Percentiles rank a stretch among this genome's conserved stretches.
phyloP scores from a whole-genome alignment of 37 sponge, comb jelly and placozoan genomes.

The Agelas oroides region DNA sequence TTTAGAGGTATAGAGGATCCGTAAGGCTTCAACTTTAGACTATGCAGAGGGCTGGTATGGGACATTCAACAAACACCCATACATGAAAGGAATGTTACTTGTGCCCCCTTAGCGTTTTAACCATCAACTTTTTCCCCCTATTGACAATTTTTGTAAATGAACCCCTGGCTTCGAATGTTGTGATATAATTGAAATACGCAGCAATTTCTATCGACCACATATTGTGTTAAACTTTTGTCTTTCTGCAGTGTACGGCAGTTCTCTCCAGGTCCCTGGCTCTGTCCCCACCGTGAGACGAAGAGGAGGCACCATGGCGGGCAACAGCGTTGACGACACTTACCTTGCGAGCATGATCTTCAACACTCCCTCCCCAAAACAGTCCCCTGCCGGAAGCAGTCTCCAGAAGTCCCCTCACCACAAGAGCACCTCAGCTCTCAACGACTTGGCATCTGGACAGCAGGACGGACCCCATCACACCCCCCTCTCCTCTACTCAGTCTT shows the following conservation, averaged over 20 bases:
- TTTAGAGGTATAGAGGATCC: too few species aligned
- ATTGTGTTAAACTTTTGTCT: too few species aligned
- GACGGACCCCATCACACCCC: neutral
- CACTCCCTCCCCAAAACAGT: conserved; percentile 9
- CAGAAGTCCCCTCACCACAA: conserved; percentile 52
- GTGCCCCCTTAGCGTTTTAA: too few species aligned
- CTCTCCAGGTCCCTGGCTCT: neutral
- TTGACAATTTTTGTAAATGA: too few species aligned
- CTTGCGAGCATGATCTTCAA: conserved; percentile 62
- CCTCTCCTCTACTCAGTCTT: neutral
- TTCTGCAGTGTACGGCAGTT: neutral
- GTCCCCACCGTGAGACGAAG: neutral
- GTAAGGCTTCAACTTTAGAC: too few species aligned
- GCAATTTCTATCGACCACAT: too few species aligned
- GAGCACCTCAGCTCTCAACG: conserved; percentile 65
- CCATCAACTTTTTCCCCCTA: too few species aligned
- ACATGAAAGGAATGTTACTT: too few species aligned
- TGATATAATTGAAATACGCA: too few species aligned
- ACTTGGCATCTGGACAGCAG: conserved; percentile 2
- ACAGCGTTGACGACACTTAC: conserved; percentile 52
- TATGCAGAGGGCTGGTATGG: too few species aligned
- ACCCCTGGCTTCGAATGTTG: too few species aligned
- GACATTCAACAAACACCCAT: too few species aligned
- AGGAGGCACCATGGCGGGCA: conserved; percentile 29
- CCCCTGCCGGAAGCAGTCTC: neutral